Evolutionary conservation across 2,888 invertebrate genomes (phyloP), one percentile per base, ranked within the genome.

Genomic region (Noctua fimbriata): DNA sequence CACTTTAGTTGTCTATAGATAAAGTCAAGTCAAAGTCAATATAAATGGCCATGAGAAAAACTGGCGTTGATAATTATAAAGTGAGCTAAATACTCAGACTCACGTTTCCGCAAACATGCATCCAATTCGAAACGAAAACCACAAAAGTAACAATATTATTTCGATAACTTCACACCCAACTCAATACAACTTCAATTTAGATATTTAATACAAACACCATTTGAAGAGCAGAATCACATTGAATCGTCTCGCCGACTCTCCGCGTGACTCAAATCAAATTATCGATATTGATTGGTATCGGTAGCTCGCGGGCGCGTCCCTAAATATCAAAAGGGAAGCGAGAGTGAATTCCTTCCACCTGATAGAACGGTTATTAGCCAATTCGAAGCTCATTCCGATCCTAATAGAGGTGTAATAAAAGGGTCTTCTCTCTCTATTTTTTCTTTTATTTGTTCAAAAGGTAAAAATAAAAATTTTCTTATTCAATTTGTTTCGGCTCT

Each of bases 331-430:
- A 88, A 90, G 91, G 92, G 91, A 92, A 91, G 91, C 90, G 93
- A 94, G 93, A 96, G 95, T 95, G 95, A 96, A 96, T 96, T 96
- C 95, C 95, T 95, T 96, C 95, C 96, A 96, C 96, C 96, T 96
- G 96, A 96, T 96, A 96, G 96, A 94, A 95, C 95, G 93, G 96
- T 96, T 96, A 96, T 96, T 96, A 96, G 96, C 95, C 96, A 95
- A 96, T 96, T 96, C 93, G 94, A 95, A 94, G 94, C 92, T 94
- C 95, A 95, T 96, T 95, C 94, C 95, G 94, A 93, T 95, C 96
- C 95, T 96, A 96, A 96, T 96, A 96, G 96, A 96, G 94, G 95
- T 94, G 92, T 94, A 96, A 96, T 96, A 96, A 96, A 96, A 96
- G 93, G 95, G 93, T 76, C 93, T 93, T 92, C 93, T 92, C 92